phyloP scores from a whole-genome alignment of 2,888 invertebrate genomes.

The Lathronympha strigana region DNA sequence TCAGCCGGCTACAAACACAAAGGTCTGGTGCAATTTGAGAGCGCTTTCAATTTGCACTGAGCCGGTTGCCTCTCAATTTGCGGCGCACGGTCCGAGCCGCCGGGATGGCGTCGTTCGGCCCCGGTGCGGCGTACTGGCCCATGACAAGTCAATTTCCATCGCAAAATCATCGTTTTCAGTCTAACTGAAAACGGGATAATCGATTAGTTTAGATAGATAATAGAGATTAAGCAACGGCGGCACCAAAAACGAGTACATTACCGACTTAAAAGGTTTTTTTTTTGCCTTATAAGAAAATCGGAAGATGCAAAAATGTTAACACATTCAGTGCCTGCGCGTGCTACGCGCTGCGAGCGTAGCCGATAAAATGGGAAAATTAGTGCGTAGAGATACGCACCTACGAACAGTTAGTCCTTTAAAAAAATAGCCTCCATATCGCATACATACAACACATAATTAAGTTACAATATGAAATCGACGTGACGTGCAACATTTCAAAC shows the following conservation, averaged over 20 bases:
- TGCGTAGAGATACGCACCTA: no score
- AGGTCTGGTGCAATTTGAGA: conserved; percentile 75
- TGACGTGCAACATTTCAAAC: not conserved
- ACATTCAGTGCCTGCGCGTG: no score
- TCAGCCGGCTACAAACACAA: conserved; percentile 76
- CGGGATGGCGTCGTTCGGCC: conserved; percentile 39
- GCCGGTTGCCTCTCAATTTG: conserved; percentile 72
- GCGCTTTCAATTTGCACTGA: conserved; percentile 79
- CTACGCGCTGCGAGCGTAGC: no score
- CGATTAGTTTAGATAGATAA: not conserved
- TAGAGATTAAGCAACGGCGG: not conserved
- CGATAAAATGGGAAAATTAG: no score
- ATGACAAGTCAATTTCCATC: conserved; percentile 42
- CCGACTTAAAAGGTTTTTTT: no score
- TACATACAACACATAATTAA: no score
- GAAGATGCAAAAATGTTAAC: no score
- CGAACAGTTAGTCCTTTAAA: no score
- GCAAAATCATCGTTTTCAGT: not conserved
- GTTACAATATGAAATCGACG: not conserved
- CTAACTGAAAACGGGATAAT: not conserved
- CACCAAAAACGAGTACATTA: no score
- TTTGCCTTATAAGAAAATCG: no score
- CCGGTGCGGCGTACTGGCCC: conserved; percentile 29
- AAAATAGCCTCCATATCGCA: no score
- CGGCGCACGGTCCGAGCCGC: conserved; percentile 57